Base-by-base conservation (phyloP, 2,113 vertebrate species). In the Gobiocypris rarus region DNA sequence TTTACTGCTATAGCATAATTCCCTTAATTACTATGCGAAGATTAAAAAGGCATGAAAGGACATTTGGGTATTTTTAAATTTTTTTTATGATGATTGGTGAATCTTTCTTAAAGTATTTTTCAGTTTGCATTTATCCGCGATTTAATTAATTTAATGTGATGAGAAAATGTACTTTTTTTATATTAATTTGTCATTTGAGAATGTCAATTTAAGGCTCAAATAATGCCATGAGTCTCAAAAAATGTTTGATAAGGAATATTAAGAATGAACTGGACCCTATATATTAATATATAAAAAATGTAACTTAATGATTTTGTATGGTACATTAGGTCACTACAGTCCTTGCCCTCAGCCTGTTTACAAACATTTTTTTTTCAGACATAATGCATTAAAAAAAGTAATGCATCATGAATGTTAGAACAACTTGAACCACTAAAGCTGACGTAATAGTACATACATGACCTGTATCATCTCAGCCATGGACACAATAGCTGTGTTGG, bases 331-430 rank as follows among this genome's bases (percentile, higher is more conserved):
- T 26, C 71, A 28, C 41, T 2, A 45, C 4, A 69, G 65, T 5
- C 31, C 69, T 43, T 28, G 0, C n/a, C 61, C 26, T 70, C 9
- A 70, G 34, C 9, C 65, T n/a, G n/a, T n/a, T n/a, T n/a, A n/a
- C n/a, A n/a, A n/a, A n/a, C n/a, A n/a, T n/a, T n/a, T n/a, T n/a
- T n/a, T n/a, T 26, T 11, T 65, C 3, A 80, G 26, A 22, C 14
- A 80, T 75, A 75, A 75, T 75, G 73, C 43, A 75, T 50, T 24
- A 17, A 52, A 75, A 73, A n/a, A 52, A 19, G 13, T 75, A 24
- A 48, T 75, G 71, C 43, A 75, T 75, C n/a, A 50, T 58, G 75
- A 77, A 41, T 58, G 52, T 77, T 54, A 38, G 52, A 58, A 38
- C 24, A 54, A 52, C 73, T 5, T 10, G 3, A 75, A 28, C 24